phyloP scores from a whole-genome alignment of 2,113 vertebrate species.

The Kryptolebias marmoratus region DNA sequence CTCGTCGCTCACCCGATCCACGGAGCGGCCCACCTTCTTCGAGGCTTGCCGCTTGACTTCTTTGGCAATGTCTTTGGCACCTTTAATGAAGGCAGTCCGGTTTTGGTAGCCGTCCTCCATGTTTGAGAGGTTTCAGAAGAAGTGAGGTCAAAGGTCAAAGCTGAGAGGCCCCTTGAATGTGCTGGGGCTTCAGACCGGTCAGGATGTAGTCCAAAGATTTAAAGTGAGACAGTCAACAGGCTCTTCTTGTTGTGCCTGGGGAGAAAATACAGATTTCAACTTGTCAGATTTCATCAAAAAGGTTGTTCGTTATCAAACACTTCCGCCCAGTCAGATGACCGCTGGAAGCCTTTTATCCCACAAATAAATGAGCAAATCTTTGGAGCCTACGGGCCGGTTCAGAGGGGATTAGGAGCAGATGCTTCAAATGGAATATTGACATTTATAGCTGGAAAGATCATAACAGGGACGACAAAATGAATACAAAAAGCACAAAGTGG shows the following conservation, averaged over 20 bases:
- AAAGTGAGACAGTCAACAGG: constrained; percentile 6
- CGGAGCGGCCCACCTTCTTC: constrained; percentile 90
- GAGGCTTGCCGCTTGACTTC: constrained; percentile 92
- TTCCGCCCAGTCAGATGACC: too few species aligned
- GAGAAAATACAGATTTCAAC: constrained; percentile 12
- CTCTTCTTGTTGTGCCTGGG: constrained; percentile 36
- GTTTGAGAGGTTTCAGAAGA: constrained; percentile 40
- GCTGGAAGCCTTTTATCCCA: too few species aligned
- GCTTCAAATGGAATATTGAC: too few species aligned
- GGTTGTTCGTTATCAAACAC: too few species aligned
- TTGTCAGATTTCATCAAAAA: not conserved
- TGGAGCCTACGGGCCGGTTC: too few species aligned
- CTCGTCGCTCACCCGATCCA: constrained; percentile 89
- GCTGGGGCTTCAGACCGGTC: constrained; percentile 23
- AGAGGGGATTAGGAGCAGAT: too few species aligned
- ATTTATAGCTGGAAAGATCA: too few species aligned
- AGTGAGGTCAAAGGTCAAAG: not conserved
- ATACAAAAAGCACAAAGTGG: too few species aligned
- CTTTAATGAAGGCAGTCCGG: constrained; percentile 93
- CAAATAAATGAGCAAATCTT: too few species aligned
- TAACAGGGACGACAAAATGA: too few species aligned
- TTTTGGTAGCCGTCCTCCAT: constrained; percentile 92
- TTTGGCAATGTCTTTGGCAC: constrained; percentile 97
- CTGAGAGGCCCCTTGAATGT: constrained; percentile 14
- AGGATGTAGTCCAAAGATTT: constrained; percentile 23